Base-by-base conservation (phyloP, 2,888 invertebrate genomes). In the Agapostemon virescens region DNA sequence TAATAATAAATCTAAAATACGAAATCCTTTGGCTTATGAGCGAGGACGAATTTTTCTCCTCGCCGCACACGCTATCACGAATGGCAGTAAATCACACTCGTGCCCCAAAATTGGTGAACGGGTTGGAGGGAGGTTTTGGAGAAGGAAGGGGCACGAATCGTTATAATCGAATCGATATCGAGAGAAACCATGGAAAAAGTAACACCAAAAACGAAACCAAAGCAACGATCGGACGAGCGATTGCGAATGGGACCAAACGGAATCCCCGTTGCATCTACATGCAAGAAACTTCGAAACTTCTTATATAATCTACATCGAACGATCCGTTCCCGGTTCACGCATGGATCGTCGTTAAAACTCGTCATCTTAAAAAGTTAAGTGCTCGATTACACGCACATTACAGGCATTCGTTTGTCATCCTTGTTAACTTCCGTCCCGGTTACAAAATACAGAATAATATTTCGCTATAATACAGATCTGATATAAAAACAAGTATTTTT, bases 361-460 rank as follows among this genome's bases (percentile, higher is more conserved):
- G 72, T 78, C 80, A 76, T 73, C 79, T 83, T 87, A 86, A 73
- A 81, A 84, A 87, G 73, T 80, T 85, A 87, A 75, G 82, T 80
- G 83, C 82, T 86, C 77, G 86, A 85, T 84, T 87, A 87, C 83
- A 85, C 85, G 76, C 87, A 83, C 83, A 69, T 87, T 55, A 84
- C 87, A 87, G 83, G 80, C 85, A 87, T 83, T 85, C 84, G 82
- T 79, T 85, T 83, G 82, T 87, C 87, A 88, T 87, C 81, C 84
- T 87, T 84, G 83, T 63, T 82, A 83, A 81, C 83, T 86, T 86
- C 85, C 86, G 86, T 88, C 79, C 87, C 85, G 89, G 89, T 90
- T 92, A 92, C 90, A 92, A 92, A 92, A 92, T 92, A 92, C 92
- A 91, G 90, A 91, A 91, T 92, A 91, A 91, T 92, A 91, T 90